These are phyloP conservation scores for Odontamblyopus rebecca DNA, from an alignment of 2,797 vertebrate species.

Conservation along the genomic window DNA sequence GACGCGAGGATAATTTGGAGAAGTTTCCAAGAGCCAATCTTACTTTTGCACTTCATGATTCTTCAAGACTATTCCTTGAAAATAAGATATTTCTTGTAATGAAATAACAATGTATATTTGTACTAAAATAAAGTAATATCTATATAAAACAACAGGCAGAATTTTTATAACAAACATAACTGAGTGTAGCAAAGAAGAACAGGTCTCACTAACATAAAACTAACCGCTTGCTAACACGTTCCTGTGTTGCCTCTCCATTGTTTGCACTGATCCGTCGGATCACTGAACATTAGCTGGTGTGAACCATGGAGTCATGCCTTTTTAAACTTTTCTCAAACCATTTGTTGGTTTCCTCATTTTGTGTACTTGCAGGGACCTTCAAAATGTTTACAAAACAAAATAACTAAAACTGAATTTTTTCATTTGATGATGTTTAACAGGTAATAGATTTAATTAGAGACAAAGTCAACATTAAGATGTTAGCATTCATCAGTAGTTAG, in stretches of 20 bases:
- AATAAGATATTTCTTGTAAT: constrained; percentile 74
- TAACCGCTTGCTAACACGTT: constrained; percentile 47
- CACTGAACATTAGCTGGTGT: not conserved
- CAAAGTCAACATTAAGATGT: not conserved
- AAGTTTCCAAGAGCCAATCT: constrained; percentile 61
- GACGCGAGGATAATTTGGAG: constrained; percentile 57
- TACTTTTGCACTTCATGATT: constrained; percentile 77
- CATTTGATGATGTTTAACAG: not conserved
- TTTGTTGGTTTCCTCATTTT: not conserved
- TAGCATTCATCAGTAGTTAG: not conserved
- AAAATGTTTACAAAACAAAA: not conserved
- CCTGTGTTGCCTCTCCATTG: constrained; percentile 60
- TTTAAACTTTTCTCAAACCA: not conserved
- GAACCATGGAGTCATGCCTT: not conserved
- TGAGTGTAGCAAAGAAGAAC: constrained; percentile 77
- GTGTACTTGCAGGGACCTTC: not conserved
- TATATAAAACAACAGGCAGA: constrained; percentile 69
- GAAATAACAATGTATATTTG: constrained; percentile 77
- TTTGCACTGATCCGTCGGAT: not conserved
- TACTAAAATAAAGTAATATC: constrained; percentile 72
- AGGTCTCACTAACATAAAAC: constrained; percentile 64
- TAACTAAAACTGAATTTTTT: too few relatives aligned
- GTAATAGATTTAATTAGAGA: not conserved
- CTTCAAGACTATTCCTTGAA: constrained; percentile 71
- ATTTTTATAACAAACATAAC: constrained; percentile 63